Evolutionary conservation across 2,797 vertebrate genomes (phyloP), one percentile per base, ranked within the genome.

Genomic region (Danio choprae): DNA sequence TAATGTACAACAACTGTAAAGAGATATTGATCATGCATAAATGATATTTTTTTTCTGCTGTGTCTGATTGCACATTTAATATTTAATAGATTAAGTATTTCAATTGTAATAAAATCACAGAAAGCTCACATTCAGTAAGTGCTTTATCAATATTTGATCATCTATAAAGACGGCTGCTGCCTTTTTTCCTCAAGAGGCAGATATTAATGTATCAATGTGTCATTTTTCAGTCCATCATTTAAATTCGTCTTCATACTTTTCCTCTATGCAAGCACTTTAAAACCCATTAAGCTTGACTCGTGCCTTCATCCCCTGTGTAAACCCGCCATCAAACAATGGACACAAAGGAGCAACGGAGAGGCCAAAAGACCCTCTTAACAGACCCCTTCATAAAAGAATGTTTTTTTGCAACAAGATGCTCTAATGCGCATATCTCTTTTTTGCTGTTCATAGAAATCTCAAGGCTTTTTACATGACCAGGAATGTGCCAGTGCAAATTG

Each of bases 231-330:
- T 51, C 53, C 13, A 58, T 72, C 58, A 41, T 63, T 70, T 60
- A 59, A 43, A 69, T 41, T 36, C 9, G 0, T 78, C 44, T 50
- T 68, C 51, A 51, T 41, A 41, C 29, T 60, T 38, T 70, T 12
- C 43, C 43, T 59, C 41, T 69, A 68, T 48, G 29, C 53, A 29
- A 38, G 44, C 60, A 81, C 70, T 80, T 63, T 76, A 62, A 83
- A 81, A 64, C 58, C 60, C 63, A 64, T 80, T 80, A 80, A 63
- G 58, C 43, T 48, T 74, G 38, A 40, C 50, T 69, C 77, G 22
- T 58, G 16, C 40, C 44, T 53, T 43, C 36, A 67, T 77, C 77
- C 62, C 56, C 58, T 4, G 43, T 68, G 55, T 67, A 79, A 71
- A 62, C n/a, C 36, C 9, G n/a, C 67, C 3, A 1, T 43, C 46